Conservation (phyloP, 2,797 vertebrate genomes). For the Bovichtus variegatus region DNA sequence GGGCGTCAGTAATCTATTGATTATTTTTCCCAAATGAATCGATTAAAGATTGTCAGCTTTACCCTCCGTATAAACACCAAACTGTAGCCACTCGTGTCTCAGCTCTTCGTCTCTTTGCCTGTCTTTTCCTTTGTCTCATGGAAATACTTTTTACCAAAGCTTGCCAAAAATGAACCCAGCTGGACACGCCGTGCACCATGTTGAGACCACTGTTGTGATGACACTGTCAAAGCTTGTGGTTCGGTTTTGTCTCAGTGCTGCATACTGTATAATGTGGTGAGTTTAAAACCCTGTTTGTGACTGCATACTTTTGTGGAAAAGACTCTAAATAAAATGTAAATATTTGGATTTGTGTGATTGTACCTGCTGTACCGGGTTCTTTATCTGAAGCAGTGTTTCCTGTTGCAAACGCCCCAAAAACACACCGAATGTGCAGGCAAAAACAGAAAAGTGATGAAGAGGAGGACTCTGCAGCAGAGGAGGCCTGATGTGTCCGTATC, state of each 20-base stretch:
- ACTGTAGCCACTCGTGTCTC: neutral
- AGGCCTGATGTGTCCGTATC: neutral
- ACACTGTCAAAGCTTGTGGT: slow-evolving; percentile 45
- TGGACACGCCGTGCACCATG: slow-evolving; percentile 22
- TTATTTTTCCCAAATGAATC: neutral
- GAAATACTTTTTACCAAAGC: slow-evolving; percentile 43
- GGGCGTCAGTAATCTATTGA: neutral
- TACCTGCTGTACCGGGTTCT: neutral
- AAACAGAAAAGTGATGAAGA: neutral
- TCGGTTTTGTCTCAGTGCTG: slow-evolving; percentile 48
- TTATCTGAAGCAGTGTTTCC: slow-evolving; percentile 18
- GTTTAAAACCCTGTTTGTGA: slow-evolving; percentile 39
- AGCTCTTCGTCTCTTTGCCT: neutral
- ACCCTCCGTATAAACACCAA: neutral
- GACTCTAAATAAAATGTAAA: slow-evolving; percentile 74
- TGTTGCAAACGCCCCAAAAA: slow-evolving; percentile 15
- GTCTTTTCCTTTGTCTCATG: neutral
- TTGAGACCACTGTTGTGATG: slow-evolving; percentile 53
- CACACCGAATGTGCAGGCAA: neutral
- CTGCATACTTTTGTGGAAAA: slow-evolving; percentile 57
- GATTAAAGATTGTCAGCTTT: neutral
- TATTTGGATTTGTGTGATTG: slow-evolving; percentile 57
- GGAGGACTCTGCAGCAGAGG: neutral
- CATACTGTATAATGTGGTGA: slow-evolving; percentile 42
- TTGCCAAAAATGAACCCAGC: slow-evolving; percentile 43